Evolutionary conservation across 2,113 vertebrate species (phyloP), one percentile per base, ranked within the genome.

Genomic region (Cyprinodon brontotheroides): DNA sequence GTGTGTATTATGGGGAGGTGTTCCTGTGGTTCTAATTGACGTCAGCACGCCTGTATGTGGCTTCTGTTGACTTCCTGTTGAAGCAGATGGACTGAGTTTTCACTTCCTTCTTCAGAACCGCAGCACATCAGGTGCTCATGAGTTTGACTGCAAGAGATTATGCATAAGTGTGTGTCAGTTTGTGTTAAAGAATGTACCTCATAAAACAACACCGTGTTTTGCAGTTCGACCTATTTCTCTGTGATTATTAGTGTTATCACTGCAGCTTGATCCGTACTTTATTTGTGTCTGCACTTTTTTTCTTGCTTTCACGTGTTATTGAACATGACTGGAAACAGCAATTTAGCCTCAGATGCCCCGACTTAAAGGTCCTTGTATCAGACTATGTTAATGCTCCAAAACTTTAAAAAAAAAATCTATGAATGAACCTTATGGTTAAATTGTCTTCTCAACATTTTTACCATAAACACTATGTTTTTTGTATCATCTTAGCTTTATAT

Each of bases 1-100:
- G 82, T 65, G 74, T 43, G 68, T 13, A 59, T 15, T 47, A 76
- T 85, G 61, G 76, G 89, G 82, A 86, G 91, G 89, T 87, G 90
- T 94, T 94, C 92, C 93, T 94, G 93, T 92, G 92, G 86, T 85
- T 36, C 81, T 92, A 90, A 94, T 91, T 94, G 94, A 96, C 93
- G 93, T 95, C 94, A 92, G 67, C 68, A 40, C 14, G 92, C 93
- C 86, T 89, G 87, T 92, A 82, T 93, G 93, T 81, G 93, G 92
- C 92, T 94, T 91, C 87, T 94, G 94, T 94, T 94, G 91, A 94
- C 93, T 95, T 95, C 94, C 94, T 93, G 85, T 93, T 74, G 80
- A 81, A 88, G 85, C 93, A 94, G 92, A 94, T 94, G 94, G 93
- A 89, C 88, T 74, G 75, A 91, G 78, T 92, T 91, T 89, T 91